These are phyloP conservation scores for Eremobia ochroleuca DNA, from an alignment of 2,888 invertebrate species.

Conservation along the genomic window DNA sequence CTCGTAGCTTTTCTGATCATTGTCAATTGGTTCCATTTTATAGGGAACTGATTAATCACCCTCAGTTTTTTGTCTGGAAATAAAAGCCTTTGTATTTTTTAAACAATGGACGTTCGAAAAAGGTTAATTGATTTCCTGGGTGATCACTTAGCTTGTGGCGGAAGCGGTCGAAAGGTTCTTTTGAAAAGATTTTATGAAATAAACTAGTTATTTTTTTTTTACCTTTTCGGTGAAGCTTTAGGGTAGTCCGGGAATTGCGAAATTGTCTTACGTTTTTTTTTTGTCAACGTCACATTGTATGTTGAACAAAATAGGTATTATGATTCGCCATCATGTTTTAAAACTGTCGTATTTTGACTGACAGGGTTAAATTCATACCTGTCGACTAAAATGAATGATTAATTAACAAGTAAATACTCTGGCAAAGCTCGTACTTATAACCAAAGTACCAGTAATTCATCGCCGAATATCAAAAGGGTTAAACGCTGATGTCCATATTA, in stretches of 20 bases:
- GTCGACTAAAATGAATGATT: no score
- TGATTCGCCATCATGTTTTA: no score
- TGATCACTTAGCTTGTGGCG: constrained; percentile 12
- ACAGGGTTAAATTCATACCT: no score
- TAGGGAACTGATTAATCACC: constrained; percentile 34
- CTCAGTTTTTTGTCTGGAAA: constrained; percentile 38
- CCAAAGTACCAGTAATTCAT: no score
- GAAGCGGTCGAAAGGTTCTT: constrained; percentile 29
- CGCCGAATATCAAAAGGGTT: no score
- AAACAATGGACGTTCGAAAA: constrained; percentile 53
- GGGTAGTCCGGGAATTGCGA: not conserved
- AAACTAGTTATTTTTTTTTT: constrained; percentile 8
- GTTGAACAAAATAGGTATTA: no score
- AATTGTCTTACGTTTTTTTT: not conserved
- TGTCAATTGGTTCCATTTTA: constrained; percentile 22
- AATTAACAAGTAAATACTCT: no score
- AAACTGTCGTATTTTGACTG: no score
- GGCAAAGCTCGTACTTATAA: no score
- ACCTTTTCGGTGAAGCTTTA: not conserved
- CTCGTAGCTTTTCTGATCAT: constrained; percentile 1
- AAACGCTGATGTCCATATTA: no score
- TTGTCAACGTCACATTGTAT: not conserved
- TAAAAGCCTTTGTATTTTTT: constrained; percentile 54
- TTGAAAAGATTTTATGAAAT: constrained; percentile 27
- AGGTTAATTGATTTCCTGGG: constrained; percentile 60